Conservation (phyloP, 2,113 vertebrate genomes). For the Lipophrys pholis region DNA sequence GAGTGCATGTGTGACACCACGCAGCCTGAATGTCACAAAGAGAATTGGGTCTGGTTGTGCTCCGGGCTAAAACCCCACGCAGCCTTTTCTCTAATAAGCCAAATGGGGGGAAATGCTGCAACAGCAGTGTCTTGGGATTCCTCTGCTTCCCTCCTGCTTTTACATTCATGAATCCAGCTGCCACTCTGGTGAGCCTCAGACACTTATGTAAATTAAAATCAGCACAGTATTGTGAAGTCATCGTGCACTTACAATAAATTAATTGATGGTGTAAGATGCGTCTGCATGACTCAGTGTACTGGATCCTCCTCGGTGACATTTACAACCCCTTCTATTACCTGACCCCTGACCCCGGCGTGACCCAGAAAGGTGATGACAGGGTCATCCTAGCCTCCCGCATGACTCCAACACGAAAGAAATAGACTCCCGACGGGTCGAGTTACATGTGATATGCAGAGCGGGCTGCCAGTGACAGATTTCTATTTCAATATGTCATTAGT, state of each 20-base stretch:
- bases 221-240: constrained; percentile 1
- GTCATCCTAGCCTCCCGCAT: constrained; percentile 18
- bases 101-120: constrained; percentile 53
- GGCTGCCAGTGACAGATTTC: constrained; percentile 16
- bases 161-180: constrained; percentile 41
- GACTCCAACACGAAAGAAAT: constrained; percentile 6
- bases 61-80: constrained; percentile 64
- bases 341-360: constrained; percentile 61
- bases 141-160: constrained; percentile 52
- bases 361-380: constrained; percentile 44
- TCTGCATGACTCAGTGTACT: constrained; percentile 32
- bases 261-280: constrained; percentile 24
- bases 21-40: constrained; percentile 67
- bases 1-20: constrained; percentile 61
- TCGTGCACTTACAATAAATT: constrained; percentile 25
- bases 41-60: constrained; percentile 75
- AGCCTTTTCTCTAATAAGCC: constrained; percentile 62
- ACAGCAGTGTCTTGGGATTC: constrained; percentile 54
- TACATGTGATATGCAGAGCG: constrained; percentile 30
- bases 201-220: constrained; percentile 57
- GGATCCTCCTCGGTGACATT: constrained; percentile 51
- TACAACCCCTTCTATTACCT: constrained; percentile 49
- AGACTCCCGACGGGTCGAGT: constrained; percentile 26
- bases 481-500: constrained; percentile 24
- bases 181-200: constrained; percentile 26